These are phyloP conservation scores for Chionodraco myersi DNA, from an alignment of 2,113 vertebrate species.

Conservation along the genomic window DNA sequence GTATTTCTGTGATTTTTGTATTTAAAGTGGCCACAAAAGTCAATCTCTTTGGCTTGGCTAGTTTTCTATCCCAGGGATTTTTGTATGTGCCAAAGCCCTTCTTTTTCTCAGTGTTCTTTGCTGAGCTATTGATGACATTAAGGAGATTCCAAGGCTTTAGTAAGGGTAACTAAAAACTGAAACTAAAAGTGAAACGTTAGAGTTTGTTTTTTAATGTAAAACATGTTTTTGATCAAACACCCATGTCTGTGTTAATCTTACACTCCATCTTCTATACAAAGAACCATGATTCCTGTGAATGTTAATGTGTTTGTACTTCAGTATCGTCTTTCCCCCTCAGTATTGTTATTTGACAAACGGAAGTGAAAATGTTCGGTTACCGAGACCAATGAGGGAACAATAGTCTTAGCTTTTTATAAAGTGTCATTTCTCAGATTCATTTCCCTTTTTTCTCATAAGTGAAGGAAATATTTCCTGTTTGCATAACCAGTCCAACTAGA, in stretches of 20 bases:
- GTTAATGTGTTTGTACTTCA: conserved; percentile 27
- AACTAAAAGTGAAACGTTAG: conserved; percentile 25
- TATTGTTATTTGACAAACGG: conserved; percentile 42
- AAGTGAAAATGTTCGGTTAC: neutral
- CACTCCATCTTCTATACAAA: conserved; percentile 34
- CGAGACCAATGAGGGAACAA: conserved; percentile 41
- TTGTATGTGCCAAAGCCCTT: conserved; percentile 54
- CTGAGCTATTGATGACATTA: conserved; percentile 10
- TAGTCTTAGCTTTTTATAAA: conserved; percentile 1
- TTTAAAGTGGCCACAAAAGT: conserved; percentile 64
- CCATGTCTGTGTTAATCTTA: conserved; percentile 13
- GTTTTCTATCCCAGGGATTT: conserved; percentile 33
- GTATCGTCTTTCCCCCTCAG: conserved; percentile 45
- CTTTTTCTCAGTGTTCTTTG: neutral
- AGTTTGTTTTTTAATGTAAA: neutral
- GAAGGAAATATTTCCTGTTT: conserved; percentile 62
- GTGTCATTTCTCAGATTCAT: neutral
- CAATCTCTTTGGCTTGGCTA: conserved; percentile 35
- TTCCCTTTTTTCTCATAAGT: conserved; percentile 7
- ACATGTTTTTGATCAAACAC: conserved; percentile 5
- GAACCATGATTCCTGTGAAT: conserved; percentile 42
- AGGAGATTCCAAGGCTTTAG: conserved; percentile 31
- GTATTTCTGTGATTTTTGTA: conserved; percentile 48
- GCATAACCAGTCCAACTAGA: conserved; percentile 59
- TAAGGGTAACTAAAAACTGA: neutral